A percentile compares a stretch with the other conserved stretches of the same genome.
Conservation (phyloP, 2,888 invertebrate genomes). For the Parnassius apollo region DNA sequence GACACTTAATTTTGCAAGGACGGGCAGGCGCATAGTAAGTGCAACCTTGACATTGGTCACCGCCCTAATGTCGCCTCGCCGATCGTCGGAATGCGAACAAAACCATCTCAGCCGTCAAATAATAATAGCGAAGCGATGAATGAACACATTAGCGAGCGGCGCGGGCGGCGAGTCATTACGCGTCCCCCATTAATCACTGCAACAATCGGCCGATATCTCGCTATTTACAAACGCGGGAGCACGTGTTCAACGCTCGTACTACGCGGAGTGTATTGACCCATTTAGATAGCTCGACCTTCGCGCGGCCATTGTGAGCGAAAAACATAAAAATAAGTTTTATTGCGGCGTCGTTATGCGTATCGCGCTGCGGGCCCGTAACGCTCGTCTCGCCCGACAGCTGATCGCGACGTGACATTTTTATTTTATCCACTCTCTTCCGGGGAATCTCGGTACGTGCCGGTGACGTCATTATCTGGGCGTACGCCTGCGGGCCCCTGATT, state of each 20-base stretch:
- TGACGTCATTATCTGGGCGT: slow-evolving; percentile 77
- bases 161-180: slow-evolving; percentile 73
- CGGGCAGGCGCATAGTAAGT: slow-evolving; percentile 64
- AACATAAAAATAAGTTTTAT: slow-evolving; percentile 82
- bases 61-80: slow-evolving; percentile 71
- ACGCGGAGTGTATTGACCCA: slow-evolving; percentile 81
- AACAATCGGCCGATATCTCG: slow-evolving; percentile 82
- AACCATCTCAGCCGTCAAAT: slow-evolving; percentile 68
- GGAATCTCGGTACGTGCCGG: slow-evolving; percentile 75
- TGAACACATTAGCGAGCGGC: slow-evolving; percentile 44
- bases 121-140: slow-evolving; percentile 77
- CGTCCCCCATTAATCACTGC: slow-evolving; percentile 80
- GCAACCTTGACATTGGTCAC: slow-evolving; percentile 78
- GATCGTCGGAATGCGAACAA: slow-evolving; percentile 70
- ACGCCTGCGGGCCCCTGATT: slow-evolving; percentile 67
- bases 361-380: slow-evolving; percentile 60
- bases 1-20: slow-evolving; percentile 44
- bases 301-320: slow-evolving; percentile 81
- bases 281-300: slow-evolving; percentile 82
- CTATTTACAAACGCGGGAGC: slow-evolving; percentile 81
- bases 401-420: slow-evolving; percentile 82
- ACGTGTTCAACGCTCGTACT: slow-evolving; percentile 78
- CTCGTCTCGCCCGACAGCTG: slow-evolving; percentile 70
- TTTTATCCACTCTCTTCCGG: slow-evolving; percentile 80
- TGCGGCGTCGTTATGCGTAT: slow-evolving; percentile 79